A percentile compares a stretch with the other conserved stretches of the same genome.
Evolutionary conservation across 1,140 invertebrate species (phyloP).

Genomic region (Zaprionus gabonicus): DNA sequence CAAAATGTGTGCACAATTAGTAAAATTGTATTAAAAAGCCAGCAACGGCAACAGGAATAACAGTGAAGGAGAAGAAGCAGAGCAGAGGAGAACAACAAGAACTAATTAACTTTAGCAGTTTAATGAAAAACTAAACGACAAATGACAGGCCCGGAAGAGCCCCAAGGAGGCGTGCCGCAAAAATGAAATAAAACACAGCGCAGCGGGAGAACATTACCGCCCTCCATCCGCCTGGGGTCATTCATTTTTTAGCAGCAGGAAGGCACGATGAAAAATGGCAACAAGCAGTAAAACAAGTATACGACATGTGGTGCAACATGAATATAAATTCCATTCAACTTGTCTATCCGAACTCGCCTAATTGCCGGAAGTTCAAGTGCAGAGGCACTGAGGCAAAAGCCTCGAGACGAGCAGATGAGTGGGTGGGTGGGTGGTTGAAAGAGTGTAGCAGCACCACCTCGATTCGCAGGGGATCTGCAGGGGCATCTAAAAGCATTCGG

Average conservation of each 20-base stretch:
- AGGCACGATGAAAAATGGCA: constrained; percentile 26
- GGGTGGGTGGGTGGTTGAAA: neutral
- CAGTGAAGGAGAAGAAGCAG: constrained; percentile 11
- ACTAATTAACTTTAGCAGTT: constrained; percentile 71
- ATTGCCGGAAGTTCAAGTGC: constrained; percentile 72
- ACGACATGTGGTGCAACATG: constrained; percentile 64
- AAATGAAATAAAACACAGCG: constrained; percentile 14
- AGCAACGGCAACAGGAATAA: neutral
- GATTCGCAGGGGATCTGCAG: neutral
- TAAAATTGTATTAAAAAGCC: constrained; percentile 36
- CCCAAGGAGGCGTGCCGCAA: constrained; percentile 22
- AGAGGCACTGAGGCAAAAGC: constrained; percentile 14
- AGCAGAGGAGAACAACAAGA: constrained; percentile 31
- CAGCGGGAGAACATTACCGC: neutral
- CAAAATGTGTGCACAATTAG: constrained; percentile 59
- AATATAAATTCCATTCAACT: constrained; percentile 43
- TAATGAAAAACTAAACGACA: constrained; percentile 74
- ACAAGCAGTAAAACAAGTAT: constrained; percentile 61
- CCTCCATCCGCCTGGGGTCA: constrained; percentile 12
- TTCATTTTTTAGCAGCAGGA: constrained; percentile 55
- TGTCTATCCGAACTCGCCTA: constrained; percentile 39
- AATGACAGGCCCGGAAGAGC: constrained; percentile 34
- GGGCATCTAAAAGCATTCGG: constrained; percentile 60
- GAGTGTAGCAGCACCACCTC: neutral
- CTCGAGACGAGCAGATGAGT: neutral